These are phyloP conservation scores for Sus cebifrons DNA, from an alignment of 2,797 vertebrate species.

Conservation along the genomic window DNA sequence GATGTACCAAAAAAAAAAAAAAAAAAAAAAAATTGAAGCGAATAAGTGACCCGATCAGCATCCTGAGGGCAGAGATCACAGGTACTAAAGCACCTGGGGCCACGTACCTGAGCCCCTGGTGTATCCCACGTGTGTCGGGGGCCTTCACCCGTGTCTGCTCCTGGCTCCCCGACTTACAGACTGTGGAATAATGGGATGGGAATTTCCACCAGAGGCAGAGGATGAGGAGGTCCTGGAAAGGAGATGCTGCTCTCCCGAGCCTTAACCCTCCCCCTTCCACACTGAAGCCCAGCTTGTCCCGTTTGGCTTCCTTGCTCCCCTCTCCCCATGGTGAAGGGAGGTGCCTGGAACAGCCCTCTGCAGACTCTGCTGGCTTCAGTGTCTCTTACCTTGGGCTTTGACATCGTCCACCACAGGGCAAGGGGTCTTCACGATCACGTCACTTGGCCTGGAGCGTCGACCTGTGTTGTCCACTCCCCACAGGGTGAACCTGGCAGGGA, in stretches of 20 bases:
- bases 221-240: neutral
- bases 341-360: no score
- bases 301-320: neutral
- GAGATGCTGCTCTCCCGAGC: rapidly evolving
- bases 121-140: rapidly evolving
- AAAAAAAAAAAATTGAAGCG: no score
- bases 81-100: neutral
- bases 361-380: neutral
- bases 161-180: rapidly evolving
- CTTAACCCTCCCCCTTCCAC: no score
- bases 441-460: constrained; percentile 96
- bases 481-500: constrained; percentile 94
- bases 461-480: constrained; percentile 99
- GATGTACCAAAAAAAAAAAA: neutral
- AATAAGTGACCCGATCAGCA: rapidly evolving
- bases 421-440: constrained; percentile 97
- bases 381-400: constrained; percentile 97
- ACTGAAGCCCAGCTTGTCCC: no score
- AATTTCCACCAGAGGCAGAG: rapidly evolving
- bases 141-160: neutral
- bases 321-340: neutral
- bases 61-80: neutral
- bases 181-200: rapidly evolving
- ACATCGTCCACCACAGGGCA: constrained; percentile 98
- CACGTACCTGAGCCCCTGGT: rapidly evolving